Base-by-base conservation (phyloP, 2,888 invertebrate genomes). In the Anarsia innoxiella region DNA sequence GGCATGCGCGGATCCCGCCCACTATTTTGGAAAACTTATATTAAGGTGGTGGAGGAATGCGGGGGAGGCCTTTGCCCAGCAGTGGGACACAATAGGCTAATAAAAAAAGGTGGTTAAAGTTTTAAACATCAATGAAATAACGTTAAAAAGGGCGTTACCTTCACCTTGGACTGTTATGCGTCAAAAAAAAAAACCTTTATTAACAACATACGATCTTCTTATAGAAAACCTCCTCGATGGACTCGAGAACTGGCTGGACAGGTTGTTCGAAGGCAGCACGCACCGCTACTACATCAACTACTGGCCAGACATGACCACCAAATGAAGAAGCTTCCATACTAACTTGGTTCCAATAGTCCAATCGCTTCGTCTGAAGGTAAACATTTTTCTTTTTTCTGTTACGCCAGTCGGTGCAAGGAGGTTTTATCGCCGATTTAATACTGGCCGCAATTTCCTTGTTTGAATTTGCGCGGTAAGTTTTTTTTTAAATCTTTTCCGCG, bases 271-370 rank as follows among this genome's bases (percentile, higher is more conserved):
- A 73, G 99, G 99, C 46, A 92, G 93, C 46, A 96, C 98, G 3
- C 94, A 95, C 70, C 92, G 97, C 53, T 98, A 97, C 83, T 93
- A 95, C 76, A 91, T 99, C 56, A 96, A 96, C 77, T 96, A 96
- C 78, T 99, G 99, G 99, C 99, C 99, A n/a, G 95, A 96, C 66
- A 96, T 95, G 87, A 91, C 92, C 49, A 90, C 91, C 63, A 93
- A 93, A 82, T 93, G 90, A 82, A 49, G n/a, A 19, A 19, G 8
- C 19, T 19, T 19, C 19, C 19, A 19, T n/a, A 19, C 6, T 3
- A 6, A 3, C 19, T 3, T 5, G 19, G 19, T 19, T 3, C 19
- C 6, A 19, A 19, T 3, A 19, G 3, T 5, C 19, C 3, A 19
- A 19, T 5, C 6, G 19, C 3, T 19, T 19, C 19, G 6, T 5